Evolutionary conservation across 1,140 invertebrate genomes (phyloP).

Genomic region (Heliconius eleuchia): DNA sequence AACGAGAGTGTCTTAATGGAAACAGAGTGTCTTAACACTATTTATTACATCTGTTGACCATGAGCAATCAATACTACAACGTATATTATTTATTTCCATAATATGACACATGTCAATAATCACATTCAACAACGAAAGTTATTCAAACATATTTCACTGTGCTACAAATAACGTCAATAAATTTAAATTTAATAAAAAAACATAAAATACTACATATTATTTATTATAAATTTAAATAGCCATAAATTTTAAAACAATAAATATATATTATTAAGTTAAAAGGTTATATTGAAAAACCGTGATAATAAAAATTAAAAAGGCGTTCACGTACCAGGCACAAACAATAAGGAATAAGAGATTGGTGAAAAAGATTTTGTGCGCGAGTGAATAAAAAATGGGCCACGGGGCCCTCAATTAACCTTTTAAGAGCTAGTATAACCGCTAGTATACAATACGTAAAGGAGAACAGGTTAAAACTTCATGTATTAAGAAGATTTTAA

Average conservation of each 20-base stretch:
- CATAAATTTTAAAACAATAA: neutral
- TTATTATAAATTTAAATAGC: slow-evolving; percentile 11
- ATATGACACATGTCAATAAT: too few species aligned
- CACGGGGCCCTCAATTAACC: neutral
- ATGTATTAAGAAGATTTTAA: neutral
- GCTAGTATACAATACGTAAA: neutral
- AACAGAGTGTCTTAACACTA: too few species aligned
- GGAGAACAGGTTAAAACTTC: neutral
- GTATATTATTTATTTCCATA: too few species aligned
- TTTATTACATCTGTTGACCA: too few species aligned
- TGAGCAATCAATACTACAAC: too few species aligned
- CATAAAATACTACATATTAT: neutral
- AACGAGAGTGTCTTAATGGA: too few species aligned
- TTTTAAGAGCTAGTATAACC: too few species aligned
- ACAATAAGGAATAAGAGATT: neutral
- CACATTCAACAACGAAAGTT: too few species aligned
- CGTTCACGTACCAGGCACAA: neutral
- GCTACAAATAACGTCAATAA: neutral
- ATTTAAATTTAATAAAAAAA: neutral
- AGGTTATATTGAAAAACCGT: neutral
- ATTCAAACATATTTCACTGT: neutral
- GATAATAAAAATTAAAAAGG: slow-evolving; percentile 14
- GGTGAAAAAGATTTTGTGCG: neutral
- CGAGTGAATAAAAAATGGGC: slow-evolving; percentile 2
- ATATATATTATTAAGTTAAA: neutral